Evolutionary conservation across 2,888 invertebrate genomes (phyloP).

Genomic region (Nephrotoma guestfalica): DNA sequence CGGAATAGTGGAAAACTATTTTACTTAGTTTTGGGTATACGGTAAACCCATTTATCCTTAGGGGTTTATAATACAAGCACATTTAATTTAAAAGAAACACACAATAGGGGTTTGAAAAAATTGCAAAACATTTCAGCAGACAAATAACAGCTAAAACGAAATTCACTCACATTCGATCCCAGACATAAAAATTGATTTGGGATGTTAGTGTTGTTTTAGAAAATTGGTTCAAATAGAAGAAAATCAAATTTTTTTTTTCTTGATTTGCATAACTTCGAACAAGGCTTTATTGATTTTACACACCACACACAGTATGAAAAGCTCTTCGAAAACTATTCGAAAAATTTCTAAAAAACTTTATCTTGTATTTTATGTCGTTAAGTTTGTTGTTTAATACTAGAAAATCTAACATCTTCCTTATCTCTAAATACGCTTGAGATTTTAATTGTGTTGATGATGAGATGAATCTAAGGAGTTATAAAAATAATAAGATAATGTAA

Average conservation of each 20-base stretch:
- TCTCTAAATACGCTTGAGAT: not conserved
- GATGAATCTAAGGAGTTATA: not conserved
- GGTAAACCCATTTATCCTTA: not conserved
- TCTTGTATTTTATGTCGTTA: not conserved
- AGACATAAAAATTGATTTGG: not conserved
- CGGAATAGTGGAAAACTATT: not conserved
- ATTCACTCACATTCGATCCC: not conserved
- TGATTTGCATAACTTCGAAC: not conserved
- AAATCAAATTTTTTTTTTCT: too few species aligned
- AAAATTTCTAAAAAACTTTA: not conserved
- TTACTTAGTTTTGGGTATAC: not conserved
- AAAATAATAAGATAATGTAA: not conserved
- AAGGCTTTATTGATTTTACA: not conserved
- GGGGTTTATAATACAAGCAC: not conserved
- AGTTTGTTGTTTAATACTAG: not conserved
- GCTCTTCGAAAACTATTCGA: not conserved
- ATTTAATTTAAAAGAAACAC: not conserved
- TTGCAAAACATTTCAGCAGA: not conserved
- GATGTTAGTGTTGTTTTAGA: not conserved
- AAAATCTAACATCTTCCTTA: not conserved
- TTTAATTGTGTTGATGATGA: not conserved
- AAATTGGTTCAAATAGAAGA: not conserved
- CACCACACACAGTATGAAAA: not conserved
- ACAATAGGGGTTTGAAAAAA: not conserved
- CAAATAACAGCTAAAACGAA: not conserved